Evolutionary conservation across 2,797 vertebrate species (phyloP), one percentile per base, ranked within the genome.

Genomic region (Ctenopoma kingsleyae): DNA sequence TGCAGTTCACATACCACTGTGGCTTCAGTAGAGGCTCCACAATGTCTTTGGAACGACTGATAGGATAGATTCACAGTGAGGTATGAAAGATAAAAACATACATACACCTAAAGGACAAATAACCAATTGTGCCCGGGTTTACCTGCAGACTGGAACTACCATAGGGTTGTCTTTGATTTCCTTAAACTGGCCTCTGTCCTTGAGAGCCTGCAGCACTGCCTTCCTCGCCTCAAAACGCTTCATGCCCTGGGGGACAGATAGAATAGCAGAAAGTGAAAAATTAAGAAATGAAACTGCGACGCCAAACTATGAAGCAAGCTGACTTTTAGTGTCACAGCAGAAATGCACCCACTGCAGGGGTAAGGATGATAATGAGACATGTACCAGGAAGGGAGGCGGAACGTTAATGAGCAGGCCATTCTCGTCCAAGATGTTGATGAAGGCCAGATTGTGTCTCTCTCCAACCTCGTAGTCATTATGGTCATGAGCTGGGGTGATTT

Each of bases 121-220:
- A 38, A 23, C 17, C 10, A 35, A 8, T 19, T 11, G 11, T 19
- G 7, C 23, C 30, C 43, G 17, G 35, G 80, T 89, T 40, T 88
- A 98, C 97, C 96, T 98, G 96, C 97, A 98, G 32, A 98, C 84
- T 0, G 97, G 97, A 2, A 98, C 97, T 51, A 97, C 96, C 97
- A 98, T 98, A 11, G 97, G 96, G 84, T 98, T 97, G 86, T 98
- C 97, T 88, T 95, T 93, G 49, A 96, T 67, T 23, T 95, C 96
- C 43, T 93, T 96, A 72, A 97, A 97, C 15, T 96, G 94, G 6
- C 96, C 95, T 63, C 59, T 87, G 67, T 95, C 94, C 81, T 96
- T 95, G 61, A 98, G 91, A 0, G 95, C 95, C 27, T 94, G 93
- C 36, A 98, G 88, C 41, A 98, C 96, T 0, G 87, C 93, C 69